Evolutionary conservation across 1,140 invertebrate genomes (phyloP).

Genomic region (Laodelphax striatellus): DNA sequence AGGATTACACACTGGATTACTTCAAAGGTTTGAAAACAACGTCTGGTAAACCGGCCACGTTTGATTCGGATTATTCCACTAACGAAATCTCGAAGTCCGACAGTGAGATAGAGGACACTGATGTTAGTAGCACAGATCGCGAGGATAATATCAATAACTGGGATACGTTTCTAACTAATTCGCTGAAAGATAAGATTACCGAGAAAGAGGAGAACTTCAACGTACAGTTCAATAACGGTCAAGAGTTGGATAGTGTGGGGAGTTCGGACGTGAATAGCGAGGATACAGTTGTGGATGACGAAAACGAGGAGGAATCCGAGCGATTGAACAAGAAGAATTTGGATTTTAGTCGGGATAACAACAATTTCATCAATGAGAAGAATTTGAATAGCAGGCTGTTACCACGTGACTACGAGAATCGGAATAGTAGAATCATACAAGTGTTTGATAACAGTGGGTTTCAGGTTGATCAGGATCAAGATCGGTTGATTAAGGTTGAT

Average conservation of each 20-base stretch:
- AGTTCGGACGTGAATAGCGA: neutral
- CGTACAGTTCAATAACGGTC: neutral
- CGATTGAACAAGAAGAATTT: neutral
- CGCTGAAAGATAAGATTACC: neutral
- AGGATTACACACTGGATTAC: slow-evolving; percentile 39
- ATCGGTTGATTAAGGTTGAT: too few species aligned
- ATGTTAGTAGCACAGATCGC: neutral
- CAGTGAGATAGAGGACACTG: slow-evolving; percentile 9
- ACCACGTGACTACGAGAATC: neutral
- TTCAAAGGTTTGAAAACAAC: slow-evolving; percentile 38
- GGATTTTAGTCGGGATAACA: neutral
- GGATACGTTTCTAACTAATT: slow-evolving; percentile 11
- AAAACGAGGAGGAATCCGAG: neutral
- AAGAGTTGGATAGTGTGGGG: neutral
- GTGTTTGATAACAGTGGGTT: neutral
- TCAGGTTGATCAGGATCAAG: too few species aligned
- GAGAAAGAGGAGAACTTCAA: neutral
- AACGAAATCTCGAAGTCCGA: slow-evolving; percentile 11
- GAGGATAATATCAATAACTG: slow-evolving; percentile 10
- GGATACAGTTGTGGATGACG: neutral
- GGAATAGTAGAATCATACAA: neutral
- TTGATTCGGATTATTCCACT: slow-evolving; percentile 3
- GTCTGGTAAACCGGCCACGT: slow-evolving; percentile 10
- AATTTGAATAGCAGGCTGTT: neutral
- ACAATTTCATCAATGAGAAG: neutral